Percentiles rank a stretch among this genome's conserved stretches.
These are phyloP conservation scores for Arrhopalites spinosus DNA, from an alignment of 2,888 invertebrate species.

Conservation along the genomic window DNA sequence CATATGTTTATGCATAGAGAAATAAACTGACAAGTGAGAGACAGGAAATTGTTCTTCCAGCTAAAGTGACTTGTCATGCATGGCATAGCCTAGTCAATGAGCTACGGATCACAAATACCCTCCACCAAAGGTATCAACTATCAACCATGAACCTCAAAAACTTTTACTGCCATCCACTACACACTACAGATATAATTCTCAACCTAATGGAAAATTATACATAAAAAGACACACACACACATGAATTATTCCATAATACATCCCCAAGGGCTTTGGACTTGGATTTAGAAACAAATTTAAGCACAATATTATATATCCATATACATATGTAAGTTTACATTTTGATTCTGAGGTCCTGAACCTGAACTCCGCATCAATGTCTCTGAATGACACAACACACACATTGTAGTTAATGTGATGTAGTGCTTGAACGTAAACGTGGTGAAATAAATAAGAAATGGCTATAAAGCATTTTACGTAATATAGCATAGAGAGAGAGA, in stretches of 20 bases:
- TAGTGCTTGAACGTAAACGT: too few species aligned
- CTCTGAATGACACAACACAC: too few species aligned
- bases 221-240: neutral
- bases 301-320: too few species aligned
- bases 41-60: slow-evolving; percentile 54
- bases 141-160: neutral
- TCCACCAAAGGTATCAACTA: neutral
- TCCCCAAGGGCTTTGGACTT: neutral
- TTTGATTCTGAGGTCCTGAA: too few species aligned
- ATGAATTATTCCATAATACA: neutral
- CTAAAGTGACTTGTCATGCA: slow-evolving; percentile 55
- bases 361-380: too few species aligned
- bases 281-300: too few species aligned
- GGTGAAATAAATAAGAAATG: too few species aligned
- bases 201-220: neutral
- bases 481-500: too few species aligned
- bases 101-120: slow-evolving; percentile 31
- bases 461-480: too few species aligned
- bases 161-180: neutral
- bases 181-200: neutral
- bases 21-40: slow-evolving; percentile 39
- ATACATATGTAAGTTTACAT: too few species aligned
- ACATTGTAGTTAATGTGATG: too few species aligned
- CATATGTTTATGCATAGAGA: slow-evolving; percentile 13
- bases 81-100: slow-evolving; percentile 54